Percentiles rank a stretch among this genome's conserved stretches.
These are phyloP conservation scores for Casuarius casuarius DNA, from an alignment of 2,113 vertebrate genomes.

Conservation along the genomic window DNA sequence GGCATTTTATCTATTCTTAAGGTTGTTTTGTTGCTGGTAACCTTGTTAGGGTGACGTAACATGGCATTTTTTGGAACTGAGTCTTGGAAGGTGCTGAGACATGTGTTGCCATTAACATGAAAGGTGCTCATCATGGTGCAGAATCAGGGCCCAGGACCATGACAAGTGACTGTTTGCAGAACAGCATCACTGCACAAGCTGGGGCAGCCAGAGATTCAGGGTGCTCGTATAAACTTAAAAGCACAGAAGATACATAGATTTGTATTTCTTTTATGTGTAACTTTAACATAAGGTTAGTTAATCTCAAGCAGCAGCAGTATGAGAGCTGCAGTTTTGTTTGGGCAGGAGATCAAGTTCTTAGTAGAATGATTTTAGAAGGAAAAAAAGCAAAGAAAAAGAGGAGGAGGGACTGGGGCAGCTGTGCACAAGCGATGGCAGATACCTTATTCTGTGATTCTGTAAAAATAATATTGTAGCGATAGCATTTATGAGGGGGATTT, in stretches of 20 bases:
- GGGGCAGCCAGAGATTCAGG: rapidly evolving
- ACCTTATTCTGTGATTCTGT: conserved; percentile 69
- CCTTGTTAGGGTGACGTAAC: not conserved
- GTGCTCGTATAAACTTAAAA: not conserved
- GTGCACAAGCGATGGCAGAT: conserved; percentile 59
- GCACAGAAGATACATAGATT: not conserved
- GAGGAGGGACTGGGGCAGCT: conserved; percentile 34
- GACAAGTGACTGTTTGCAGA: rapidly evolving
- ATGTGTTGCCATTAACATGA: too few species aligned
- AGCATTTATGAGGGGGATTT: conserved; percentile 75
- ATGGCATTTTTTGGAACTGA: not conserved
- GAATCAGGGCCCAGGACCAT: rapidly evolving
- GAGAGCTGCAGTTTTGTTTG: not conserved
- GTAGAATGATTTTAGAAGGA: not conserved
- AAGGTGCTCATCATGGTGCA: not conserved
- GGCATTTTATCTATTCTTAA: not conserved
- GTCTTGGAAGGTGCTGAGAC: not conserved
- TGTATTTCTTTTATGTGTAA: not conserved
- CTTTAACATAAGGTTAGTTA: not conserved
- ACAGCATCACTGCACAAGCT: rapidly evolving
- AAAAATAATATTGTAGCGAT: conserved; percentile 72
- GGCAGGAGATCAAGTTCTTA: conserved; percentile 4
- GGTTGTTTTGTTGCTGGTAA: not conserved
- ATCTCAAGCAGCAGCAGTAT: not conserved
- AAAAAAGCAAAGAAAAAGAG: not conserved